These are phyloP conservation scores for Melipona beecheii DNA, from an alignment of 2,888 invertebrate genomes.

Conservation along the genomic window DNA sequence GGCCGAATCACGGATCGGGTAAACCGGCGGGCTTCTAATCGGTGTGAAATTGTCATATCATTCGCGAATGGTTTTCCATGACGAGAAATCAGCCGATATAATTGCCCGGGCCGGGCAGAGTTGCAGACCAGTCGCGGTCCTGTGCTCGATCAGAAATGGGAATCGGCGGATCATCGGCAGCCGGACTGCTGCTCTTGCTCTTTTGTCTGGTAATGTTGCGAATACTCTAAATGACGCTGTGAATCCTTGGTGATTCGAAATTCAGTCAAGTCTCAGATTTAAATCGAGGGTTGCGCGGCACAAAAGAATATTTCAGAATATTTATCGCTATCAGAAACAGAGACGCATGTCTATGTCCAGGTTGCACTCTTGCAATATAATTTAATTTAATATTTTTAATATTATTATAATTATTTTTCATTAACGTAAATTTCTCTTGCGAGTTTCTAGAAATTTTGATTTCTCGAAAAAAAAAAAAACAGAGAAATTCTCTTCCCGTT, in stretches of 20 bases:
- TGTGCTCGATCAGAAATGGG: constrained; percentile 69
- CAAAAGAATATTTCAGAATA: no score
- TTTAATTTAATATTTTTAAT: no score
- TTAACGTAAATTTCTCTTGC: no score
- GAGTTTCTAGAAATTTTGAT: neutral
- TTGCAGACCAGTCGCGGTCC: constrained; percentile 72
- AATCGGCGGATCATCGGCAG: constrained; percentile 57
- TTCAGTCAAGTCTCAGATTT: no score
- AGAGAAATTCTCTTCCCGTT: neutral
- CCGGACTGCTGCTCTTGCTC: constrained; percentile 63
- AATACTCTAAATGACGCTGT: no score
- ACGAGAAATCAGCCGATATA: constrained; percentile 74
- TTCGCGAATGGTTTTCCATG: constrained; percentile 74
- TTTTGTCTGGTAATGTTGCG: constrained; percentile 62
- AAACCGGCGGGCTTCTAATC: constrained; percentile 55
- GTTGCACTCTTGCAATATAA: no score
- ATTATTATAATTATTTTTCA: no score
- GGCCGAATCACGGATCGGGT: constrained; percentile 25
- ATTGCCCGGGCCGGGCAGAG: constrained; percentile 69
- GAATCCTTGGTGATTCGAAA: no score
- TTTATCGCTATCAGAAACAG: no score
- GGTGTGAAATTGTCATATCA: constrained; percentile 79
- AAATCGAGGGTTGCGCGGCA: no score
- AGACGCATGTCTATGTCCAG: no score
- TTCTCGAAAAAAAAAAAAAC: neutral